Evolutionary conservation across 1,140 invertebrate species (phyloP), one percentile per base, ranked within the genome.

Genomic region (Homalodisca vitripennis): DNA sequence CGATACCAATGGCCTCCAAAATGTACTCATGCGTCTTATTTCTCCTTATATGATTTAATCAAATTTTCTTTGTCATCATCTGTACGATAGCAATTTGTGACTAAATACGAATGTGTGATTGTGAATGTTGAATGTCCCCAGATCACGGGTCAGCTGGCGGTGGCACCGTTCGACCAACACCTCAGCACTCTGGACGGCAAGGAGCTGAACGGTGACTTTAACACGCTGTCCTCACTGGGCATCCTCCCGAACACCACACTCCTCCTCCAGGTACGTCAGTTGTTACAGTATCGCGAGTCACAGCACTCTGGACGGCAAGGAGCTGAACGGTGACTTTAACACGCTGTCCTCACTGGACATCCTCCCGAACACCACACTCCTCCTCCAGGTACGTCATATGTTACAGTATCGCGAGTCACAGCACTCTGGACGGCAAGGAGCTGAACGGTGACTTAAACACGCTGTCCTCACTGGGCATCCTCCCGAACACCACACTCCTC

Each of bases 161-260:
- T 84, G 3, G 77, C 81, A 3, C 80, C 82, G 3, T 83, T 78
- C 75, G 84, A 85, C 73, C 84, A 85, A 71, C 80, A 82, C 68
- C 73, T 85, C 29, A 47, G 31, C 12, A 78, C 69, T 2, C 68
- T 80, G n/a, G 75, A 81, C 60, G 82, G 80, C 0, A 68, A 72
- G 30, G 70, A 73, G 22, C 72, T 85, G n/a, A 41, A 48, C 17
- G 79, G 81, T 29, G 76, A 79, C 53, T 68, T 75, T 0, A 72
- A 75, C 1, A 83, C 82, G 0, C 72, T 85, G 14, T 74, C 76
- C 2, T 75, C 77, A 30, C 75, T 84, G 0, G 73, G 75, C 29
- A 77, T 85, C 22, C 76, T 76, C n/a, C 82, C 83, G 1, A 78
- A 80, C 13, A 77, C 78, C 55, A 73, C 80, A 29, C 76, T 85